A percentile compares a stretch with the other conserved stretches of the same genome.
phyloP scores from a whole-genome alignment of 2,797 vertebrate species.

The Tarsius wallacei region DNA sequence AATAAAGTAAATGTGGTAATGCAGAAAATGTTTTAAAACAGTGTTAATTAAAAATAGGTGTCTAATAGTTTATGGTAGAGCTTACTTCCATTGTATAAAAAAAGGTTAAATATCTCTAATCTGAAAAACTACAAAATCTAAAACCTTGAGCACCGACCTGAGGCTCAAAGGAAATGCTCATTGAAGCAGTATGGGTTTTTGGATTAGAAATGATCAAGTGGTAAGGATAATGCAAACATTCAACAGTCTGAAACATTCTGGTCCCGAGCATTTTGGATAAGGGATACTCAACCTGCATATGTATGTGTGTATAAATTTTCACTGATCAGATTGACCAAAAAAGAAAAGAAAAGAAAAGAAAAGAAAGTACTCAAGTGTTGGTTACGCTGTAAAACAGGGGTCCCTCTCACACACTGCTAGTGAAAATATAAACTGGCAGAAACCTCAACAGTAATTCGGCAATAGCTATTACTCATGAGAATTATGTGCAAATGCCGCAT shows the following conservation, averaged over 20 bases:
- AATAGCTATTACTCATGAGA: not conserved
- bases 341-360: not conserved
- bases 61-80: not conserved
- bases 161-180: not conserved
- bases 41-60: not conserved
- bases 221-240: not conserved
- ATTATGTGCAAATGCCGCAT: not conserved
- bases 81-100: not conserved
- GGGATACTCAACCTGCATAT: not conserved
- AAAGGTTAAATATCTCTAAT: not conserved
- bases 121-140: not conserved
- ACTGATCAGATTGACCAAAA: not conserved
- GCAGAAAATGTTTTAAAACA: not conserved
- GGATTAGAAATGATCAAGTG: too few relatives aligned
- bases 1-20: not conserved
- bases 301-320: not conserved
- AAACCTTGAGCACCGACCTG: not conserved
- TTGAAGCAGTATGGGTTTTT: not conserved
- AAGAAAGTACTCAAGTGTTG: not conserved
- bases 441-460: not conserved
- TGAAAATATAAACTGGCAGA: not conserved
- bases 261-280: not conserved
- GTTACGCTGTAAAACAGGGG: not conserved
- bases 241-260: not conserved
- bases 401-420: not conserved